phyloP scores from a whole-genome alignment of 2,888 invertebrate species.

The Lepetodrilus schrolli region DNA sequence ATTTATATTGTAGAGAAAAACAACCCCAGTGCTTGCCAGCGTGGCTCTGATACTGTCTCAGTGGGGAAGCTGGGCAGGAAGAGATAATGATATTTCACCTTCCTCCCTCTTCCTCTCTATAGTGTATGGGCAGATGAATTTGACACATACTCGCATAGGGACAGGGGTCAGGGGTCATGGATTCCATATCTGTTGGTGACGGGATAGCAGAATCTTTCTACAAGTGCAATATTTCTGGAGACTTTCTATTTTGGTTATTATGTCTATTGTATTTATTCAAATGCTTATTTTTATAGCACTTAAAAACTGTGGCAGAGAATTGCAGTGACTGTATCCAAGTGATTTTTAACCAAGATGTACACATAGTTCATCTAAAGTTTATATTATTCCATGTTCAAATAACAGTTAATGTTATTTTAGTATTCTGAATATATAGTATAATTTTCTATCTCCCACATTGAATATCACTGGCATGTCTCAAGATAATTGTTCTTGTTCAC shows the following conservation, averaged over 20 bases:
- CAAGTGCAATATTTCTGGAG: constrained; percentile 37
- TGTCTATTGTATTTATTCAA: constrained; percentile 32
- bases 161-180: constrained; percentile 22
- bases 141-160: neutral
- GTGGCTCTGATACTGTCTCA: constrained; percentile 20
- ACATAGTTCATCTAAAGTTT: constrained; percentile 14
- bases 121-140: neutral
- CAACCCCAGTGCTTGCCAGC: constrained; percentile 21
- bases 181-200: constrained; percentile 31
- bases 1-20: constrained; percentile 19
- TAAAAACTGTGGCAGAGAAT: constrained; percentile 19
- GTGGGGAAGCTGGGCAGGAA: neutral
- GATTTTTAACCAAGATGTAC: constrained; percentile 29
- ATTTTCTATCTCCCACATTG: constrained; percentile 15
- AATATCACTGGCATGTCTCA: constrained; percentile 30
- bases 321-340: constrained; percentile 30
- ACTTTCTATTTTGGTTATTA: constrained; percentile 35
- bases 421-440: constrained; percentile 33
- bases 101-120: neutral
- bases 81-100: neutral
- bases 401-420: constrained; percentile 39
- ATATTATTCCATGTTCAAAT: constrained; percentile 29
- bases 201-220: constrained; percentile 33
- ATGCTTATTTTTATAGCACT: constrained; percentile 34
- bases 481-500: constrained; percentile 9